Evolutionary conservation across 2,888 invertebrate species (phyloP).

Genomic region (Hoplodrina ambigua): DNA sequence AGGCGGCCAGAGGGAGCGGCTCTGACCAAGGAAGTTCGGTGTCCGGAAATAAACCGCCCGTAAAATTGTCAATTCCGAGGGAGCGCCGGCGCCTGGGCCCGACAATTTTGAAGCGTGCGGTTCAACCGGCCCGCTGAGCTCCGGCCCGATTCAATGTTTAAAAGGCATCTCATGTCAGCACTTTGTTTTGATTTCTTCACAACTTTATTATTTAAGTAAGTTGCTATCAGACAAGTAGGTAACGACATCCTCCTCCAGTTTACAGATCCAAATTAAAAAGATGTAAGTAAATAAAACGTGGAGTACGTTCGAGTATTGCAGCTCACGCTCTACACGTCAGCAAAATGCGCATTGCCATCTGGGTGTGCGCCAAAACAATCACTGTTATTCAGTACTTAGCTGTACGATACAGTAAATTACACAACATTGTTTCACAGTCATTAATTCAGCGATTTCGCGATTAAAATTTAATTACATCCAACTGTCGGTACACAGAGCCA

Average conservation of each 20-base stretch:
- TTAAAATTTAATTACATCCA: conserved; percentile 68
- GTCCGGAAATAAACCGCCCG: conserved; percentile 92
- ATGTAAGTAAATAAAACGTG: conserved; percentile 54
- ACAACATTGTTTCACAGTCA: conserved; percentile 70
- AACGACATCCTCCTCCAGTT: conserved; percentile 20
- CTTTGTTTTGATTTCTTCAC: conserved; percentile 57
- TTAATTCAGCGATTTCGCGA: conserved; percentile 65
- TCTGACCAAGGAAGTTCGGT: conserved; percentile 88
- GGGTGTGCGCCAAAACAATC: conserved; percentile 89
- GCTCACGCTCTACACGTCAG: conserved; percentile 78
- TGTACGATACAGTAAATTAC: conserved; percentile 73
- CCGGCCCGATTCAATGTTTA: conserved; percentile 67
- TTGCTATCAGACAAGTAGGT: conserved; percentile 13
- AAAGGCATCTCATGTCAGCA: conserved; percentile 68
- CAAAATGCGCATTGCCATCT: conserved; percentile 85
- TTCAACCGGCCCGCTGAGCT: conserved; percentile 67
- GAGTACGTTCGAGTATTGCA: conserved; percentile 58
- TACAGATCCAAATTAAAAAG: conserved; percentile 50
- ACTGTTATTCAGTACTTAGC: conserved; percentile 88
- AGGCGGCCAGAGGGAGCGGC: conserved; percentile 73
- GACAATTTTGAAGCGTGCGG: conserved; percentile 82
- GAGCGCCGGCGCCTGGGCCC: conserved; percentile 81
- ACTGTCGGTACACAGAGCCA: conserved; percentile 63
- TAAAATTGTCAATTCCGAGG: conserved; percentile 93
- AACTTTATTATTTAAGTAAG: conserved; percentile 44